Conservation (phyloP, 2,797 vertebrate genomes). For the Scolopax bukidnonensis region DNA sequence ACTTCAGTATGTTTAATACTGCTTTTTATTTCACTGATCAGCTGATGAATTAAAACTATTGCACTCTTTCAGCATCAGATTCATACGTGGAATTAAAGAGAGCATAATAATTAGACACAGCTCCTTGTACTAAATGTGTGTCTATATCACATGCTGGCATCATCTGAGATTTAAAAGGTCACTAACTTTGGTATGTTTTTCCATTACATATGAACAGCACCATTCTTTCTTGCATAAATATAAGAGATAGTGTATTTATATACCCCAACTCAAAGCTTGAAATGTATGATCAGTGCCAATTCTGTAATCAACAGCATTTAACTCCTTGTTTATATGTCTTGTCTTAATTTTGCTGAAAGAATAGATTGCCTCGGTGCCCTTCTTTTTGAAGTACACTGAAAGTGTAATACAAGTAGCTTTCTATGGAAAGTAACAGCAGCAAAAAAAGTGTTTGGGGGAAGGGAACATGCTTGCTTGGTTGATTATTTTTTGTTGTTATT, state of each 20-base stretch:
- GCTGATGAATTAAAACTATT: constrained; percentile 13
- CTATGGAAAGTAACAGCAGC: not conserved
- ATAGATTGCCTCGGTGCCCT: not conserved
- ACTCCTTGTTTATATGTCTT: not conserved
- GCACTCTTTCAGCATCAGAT: not conserved
- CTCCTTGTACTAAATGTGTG: not conserved
- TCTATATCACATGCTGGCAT: not conserved
- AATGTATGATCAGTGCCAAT: not conserved
- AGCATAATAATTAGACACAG: not conserved
- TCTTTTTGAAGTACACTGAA: not conserved
- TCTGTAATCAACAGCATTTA: not conserved
- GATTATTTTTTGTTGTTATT: not conserved
- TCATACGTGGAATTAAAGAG: not conserved
- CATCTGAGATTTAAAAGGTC: constrained; percentile 43
- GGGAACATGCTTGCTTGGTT: not conserved
- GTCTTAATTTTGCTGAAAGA: not conserved
- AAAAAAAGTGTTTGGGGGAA: not conserved
- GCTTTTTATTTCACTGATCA: constrained; percentile 2
- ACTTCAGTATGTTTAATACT: not conserved
- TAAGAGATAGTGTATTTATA: not conserved
- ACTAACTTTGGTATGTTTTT: not conserved
- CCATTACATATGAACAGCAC: not conserved
- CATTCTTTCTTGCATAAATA: not conserved
- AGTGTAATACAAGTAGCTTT: fast-evolving
- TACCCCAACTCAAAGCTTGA: not conserved